A percentile compares a stretch with the other conserved stretches of the same genome.
Conservation (phyloP, 2,113 vertebrate species). For the Sinocyclocheilus rhinocerous region DNA sequence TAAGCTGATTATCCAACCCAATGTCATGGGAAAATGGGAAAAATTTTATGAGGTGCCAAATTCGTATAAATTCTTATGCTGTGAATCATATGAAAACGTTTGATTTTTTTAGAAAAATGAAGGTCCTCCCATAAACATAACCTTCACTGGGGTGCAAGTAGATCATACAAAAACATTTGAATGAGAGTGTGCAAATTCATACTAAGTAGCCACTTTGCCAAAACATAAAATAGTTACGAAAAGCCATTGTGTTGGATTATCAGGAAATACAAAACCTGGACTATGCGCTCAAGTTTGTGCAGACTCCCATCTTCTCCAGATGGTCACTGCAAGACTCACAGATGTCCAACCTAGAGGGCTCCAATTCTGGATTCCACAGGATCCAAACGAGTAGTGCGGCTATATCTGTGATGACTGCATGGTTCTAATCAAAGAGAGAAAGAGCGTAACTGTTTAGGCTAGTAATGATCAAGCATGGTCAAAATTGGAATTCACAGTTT, state of each 20-base stretch:
- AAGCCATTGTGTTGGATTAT: background rate
- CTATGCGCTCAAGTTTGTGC: background rate
- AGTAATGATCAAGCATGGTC: slow-evolving; percentile 25
- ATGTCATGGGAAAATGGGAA: background rate
- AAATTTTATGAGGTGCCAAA: too few species aligned
- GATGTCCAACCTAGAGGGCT: slow-evolving; percentile 41
- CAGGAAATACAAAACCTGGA: background rate
- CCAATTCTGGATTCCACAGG: slow-evolving; percentile 15
- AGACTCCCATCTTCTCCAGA: slow-evolving; percentile 58
- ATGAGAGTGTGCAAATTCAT: background rate
- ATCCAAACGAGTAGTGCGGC: background rate
- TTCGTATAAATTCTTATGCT: too few species aligned
- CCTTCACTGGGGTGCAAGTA: background rate
- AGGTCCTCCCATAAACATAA: background rate
- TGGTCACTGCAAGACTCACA: slow-evolving; percentile 50
- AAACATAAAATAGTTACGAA: background rate
- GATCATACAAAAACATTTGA: background rate
- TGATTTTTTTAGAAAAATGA: background rate
- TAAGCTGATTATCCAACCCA: background rate
- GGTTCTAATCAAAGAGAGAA: slow-evolving; percentile 9
- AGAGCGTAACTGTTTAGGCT: background rate
- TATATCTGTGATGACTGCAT: background rate
- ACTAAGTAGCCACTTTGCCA: background rate
- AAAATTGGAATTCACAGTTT: slow-evolving; percentile 12
- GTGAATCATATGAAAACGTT: too few species aligned